A percentile compares a stretch with the other conserved stretches of the same genome.
phyloP scores from a whole-genome alignment of 53 echinoderm and acorn worm genomes.

The Paracentrotus lividus region DNA sequence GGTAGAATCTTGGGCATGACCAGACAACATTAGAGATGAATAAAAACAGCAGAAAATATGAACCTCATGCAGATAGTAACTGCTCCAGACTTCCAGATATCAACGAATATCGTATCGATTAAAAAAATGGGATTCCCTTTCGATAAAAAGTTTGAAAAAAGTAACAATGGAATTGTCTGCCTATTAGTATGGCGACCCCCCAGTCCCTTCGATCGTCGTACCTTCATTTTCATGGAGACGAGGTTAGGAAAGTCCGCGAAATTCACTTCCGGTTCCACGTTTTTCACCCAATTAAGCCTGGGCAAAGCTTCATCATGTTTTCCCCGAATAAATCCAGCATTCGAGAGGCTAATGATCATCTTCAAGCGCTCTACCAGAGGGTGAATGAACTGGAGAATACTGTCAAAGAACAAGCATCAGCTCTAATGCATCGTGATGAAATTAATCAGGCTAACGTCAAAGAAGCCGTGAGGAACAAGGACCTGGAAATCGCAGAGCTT shows the following conservation, averaged over 20 bases:
- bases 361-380: conserved; percentile 86
- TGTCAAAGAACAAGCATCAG: conserved; percentile 91
- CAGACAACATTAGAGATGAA: too few species aligned
- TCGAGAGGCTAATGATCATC: conserved; percentile 91
- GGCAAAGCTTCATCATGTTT: conserved; percentile 36
- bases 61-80: too few species aligned
- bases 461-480: conserved; percentile 46
- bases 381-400: conserved; percentile 84
- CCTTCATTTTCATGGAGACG: background rate
- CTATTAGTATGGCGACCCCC: too few species aligned
- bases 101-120: too few species aligned
- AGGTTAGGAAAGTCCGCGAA: conserved; percentile 62
- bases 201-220: too few species aligned
- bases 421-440: conserved; percentile 85
- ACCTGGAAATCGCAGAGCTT: conserved; percentile 59
- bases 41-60: too few species aligned
- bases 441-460: conserved; percentile 15
- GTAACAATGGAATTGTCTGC: too few species aligned
- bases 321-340: conserved; percentile 82
- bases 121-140: too few species aligned
- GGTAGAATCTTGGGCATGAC: too few species aligned
- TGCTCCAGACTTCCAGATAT: too few species aligned
- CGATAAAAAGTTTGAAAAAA: too few species aligned
- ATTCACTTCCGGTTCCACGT: conserved; percentile 67
- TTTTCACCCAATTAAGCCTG: background rate